These are phyloP conservation scores for Eupelmus urozonus DNA, from an alignment of 2,888 invertebrate genomes.

Conservation along the genomic window DNA sequence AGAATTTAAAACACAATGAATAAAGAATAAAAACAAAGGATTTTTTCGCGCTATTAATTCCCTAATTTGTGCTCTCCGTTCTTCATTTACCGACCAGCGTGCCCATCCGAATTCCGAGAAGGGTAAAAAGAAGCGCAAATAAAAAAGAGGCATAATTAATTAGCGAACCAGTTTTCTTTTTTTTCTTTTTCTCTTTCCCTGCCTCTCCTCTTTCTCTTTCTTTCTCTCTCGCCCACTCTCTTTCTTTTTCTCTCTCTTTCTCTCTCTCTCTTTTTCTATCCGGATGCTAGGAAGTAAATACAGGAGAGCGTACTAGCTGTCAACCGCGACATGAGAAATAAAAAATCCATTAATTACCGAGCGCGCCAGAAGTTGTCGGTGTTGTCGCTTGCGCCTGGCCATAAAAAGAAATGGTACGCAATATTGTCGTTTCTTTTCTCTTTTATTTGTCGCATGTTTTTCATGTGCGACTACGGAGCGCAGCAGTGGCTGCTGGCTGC, in stretches of 20 bases:
- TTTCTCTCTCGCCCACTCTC: not conserved
- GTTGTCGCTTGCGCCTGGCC: no score
- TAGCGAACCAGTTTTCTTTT: not conserved
- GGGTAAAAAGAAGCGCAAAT: not conserved
- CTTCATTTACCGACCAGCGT: not conserved
- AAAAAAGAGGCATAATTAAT: slow-evolving; percentile 19
- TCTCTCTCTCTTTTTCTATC: not conserved
- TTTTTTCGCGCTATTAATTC: not conserved
- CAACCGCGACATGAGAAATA: slow-evolving; percentile 20
- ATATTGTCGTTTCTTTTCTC: slow-evolving; percentile 17
- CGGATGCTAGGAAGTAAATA: slow-evolving; percentile 1
- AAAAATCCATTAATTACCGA: slow-evolving; percentile 32
- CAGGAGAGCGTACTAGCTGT: slow-evolving; percentile 11
- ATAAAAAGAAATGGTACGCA: slow-evolving; percentile 16
- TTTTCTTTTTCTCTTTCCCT: not conserved
- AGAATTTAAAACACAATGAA: no score
- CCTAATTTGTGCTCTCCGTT: not conserved
- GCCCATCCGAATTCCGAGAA: not conserved
- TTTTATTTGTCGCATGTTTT: slow-evolving; percentile 1
- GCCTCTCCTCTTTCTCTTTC: not conserved
- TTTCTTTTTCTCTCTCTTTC: no score
- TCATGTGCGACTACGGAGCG: slow-evolving; percentile 3
- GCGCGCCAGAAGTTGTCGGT: slow-evolving; percentile 15
- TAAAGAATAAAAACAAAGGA: no score
- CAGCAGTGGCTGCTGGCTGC: not conserved